Percentiles rank a stretch among this genome's conserved stretches.
These are phyloP conservation scores for Zaprionus camerounensis DNA, from an alignment of 1,140 invertebrate genomes.

Conservation along the genomic window DNA sequence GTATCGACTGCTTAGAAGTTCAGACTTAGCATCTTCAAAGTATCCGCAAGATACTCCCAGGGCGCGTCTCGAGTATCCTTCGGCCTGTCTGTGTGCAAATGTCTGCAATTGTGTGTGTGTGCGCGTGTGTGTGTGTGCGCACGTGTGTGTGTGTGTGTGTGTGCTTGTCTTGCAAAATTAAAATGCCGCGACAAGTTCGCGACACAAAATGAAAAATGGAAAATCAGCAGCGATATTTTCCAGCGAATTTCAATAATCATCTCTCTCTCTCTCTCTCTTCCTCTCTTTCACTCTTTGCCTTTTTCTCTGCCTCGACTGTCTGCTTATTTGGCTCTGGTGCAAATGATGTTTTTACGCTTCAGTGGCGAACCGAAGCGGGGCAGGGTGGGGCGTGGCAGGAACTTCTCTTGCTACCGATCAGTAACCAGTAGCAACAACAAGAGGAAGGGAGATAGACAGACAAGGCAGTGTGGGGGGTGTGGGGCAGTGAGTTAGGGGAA, in stretches of 20 bases:
- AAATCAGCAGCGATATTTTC: conserved; percentile 50
- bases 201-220: conserved; percentile 36
- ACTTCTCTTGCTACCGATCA: conserved; percentile 28
- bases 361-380: conserved; percentile 26
- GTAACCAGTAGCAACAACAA: not conserved
- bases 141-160: not conserved
- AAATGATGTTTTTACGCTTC: conserved; percentile 62
- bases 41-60: conserved; percentile 26
- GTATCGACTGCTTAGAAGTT: conserved; percentile 30
- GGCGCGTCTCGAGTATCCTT: not conserved
- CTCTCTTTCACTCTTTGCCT: conserved; percentile 9
- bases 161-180: not conserved
- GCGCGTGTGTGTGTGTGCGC: not conserved
- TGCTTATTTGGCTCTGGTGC: conserved; percentile 27
- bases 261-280: not conserved
- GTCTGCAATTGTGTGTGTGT: not conserved
- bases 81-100: not conserved
- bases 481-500: not conserved
- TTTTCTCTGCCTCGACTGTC: conserved; percentile 18
- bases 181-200: conserved; percentile 14
- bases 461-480: not conserved
- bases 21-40: conserved; percentile 26
- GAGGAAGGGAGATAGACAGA: not conserved
- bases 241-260: conserved; percentile 59
- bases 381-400: not conserved